These are phyloP conservation scores for Ramphastos sulfuratus DNA, from an alignment of 2,113 vertebrate species.

Conservation along the genomic window DNA sequence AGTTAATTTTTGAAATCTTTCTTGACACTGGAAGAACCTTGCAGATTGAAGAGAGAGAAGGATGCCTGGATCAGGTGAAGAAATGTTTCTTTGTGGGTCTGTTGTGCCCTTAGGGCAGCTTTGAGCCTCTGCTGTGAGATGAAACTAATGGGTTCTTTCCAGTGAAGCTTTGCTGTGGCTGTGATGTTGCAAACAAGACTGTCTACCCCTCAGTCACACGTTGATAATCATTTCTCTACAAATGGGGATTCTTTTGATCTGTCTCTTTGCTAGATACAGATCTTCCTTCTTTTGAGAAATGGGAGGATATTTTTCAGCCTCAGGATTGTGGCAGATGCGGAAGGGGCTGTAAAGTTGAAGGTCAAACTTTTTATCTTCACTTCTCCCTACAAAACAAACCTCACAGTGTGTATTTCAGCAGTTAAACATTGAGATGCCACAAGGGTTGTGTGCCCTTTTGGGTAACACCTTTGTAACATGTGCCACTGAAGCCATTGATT, in stretches of 20 bases:
- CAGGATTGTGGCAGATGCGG: background rate
- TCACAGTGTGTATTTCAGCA: background rate
- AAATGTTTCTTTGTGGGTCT: background rate
- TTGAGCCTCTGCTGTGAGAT: background rate
- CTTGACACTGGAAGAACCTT: background rate
- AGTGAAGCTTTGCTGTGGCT: accelerated
- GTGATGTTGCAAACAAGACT: background rate
- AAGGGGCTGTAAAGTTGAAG: background rate
- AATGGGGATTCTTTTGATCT: background rate
- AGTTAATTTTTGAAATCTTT: background rate
- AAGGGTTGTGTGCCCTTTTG: background rate
- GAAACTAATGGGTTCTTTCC: background rate
- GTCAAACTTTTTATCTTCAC: background rate
- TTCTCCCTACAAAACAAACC: background rate
- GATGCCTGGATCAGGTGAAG: background rate
- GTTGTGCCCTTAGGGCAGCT: background rate
- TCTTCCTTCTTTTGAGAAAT: background rate
- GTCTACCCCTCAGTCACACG: background rate
- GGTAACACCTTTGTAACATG: background rate
- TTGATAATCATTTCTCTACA: background rate
- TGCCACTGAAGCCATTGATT: background rate
- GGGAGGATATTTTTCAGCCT: background rate
- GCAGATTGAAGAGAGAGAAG: background rate
- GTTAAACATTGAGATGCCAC: background rate
- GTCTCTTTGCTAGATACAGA: background rate